Evolutionary conservation across 2,113 vertebrate genomes (phyloP), one percentile per base, ranked within the genome.

Genomic region (Sylvia atricapilla): DNA sequence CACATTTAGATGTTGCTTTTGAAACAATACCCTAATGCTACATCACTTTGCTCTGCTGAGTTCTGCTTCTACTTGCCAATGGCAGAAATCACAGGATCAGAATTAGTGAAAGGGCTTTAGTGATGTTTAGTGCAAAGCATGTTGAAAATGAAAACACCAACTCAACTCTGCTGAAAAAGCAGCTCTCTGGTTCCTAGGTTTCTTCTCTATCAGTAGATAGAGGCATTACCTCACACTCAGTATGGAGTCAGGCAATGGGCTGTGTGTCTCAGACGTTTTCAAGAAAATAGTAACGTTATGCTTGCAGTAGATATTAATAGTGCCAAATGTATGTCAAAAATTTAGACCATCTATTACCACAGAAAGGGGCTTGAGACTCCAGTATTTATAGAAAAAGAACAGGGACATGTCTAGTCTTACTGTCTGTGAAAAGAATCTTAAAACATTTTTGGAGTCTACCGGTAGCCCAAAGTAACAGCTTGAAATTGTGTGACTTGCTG

Each of bases 1-100:
- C 88, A 90, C 92, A 93, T 94, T 94, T 95, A 89, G 88, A 95
- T 94, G 93, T 96, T 97, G 88, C 93, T 95, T 96, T 96, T 96
- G 88, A 88, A 96, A 96, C 76, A 97, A 96, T 95, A 89, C 89
- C 59, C 94, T 94, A 87, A 78, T 77, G 84, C 58, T 87, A 90
- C 87, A 96, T 83, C 80, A 94, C 86, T 97, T 95, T 95, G 87
- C 68, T 96, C 90, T 95, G 76, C 66, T 97, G 83, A 72, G 52
- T 80, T 96, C 58, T 94, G 69, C 72, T 74, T 86, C 95, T 94
- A 41, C 22, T 91, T 94, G 87, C 89, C 72, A 93, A 47, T 22
- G 63, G 52, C 77, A 97, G 90, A 93, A 97, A 97, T 96, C 95
- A 97, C 95, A 97, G 93, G 88, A 84, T 90, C 60, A 86, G 93